Percentiles rank a stretch among this genome's conserved stretches.
phyloP scores from a whole-genome alignment of 2,888 invertebrate species.

The Alcis repandata region DNA sequence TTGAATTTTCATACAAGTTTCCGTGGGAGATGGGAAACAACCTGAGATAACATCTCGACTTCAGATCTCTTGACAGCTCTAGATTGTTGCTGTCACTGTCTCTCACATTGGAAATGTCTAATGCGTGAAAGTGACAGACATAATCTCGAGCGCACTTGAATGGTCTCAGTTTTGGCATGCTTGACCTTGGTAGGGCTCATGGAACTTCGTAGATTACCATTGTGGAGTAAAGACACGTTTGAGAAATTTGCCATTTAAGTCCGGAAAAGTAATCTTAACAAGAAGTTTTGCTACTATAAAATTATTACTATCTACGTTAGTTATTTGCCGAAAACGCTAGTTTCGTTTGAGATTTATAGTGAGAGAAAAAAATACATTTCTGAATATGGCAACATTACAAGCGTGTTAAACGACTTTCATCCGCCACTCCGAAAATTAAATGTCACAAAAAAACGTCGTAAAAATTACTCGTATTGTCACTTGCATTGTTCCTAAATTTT shows the following conservation, averaged over 20 bases:
- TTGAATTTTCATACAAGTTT: conserved; percentile 36
- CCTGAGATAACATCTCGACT: conserved; percentile 23
- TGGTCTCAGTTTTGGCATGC: conserved; percentile 16
- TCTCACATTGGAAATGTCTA: no score
- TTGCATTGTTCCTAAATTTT: no score
- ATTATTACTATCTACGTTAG: neutral
- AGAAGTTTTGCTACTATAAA: neutral
- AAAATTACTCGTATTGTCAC: no score
- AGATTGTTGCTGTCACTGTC: no score
- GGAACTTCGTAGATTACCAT: neutral
- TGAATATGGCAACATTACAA: no score
- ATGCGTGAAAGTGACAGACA: no score
- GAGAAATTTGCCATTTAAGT: neutral
- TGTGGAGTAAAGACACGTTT: neutral
- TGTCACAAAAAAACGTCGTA: no score
- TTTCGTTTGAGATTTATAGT: neutral
- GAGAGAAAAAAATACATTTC: no score
- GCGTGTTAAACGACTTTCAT: no score
- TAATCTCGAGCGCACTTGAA: no score
- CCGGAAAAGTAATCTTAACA: neutral
- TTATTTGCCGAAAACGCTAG: neutral
- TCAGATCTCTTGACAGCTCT: no score
- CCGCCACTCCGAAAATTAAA: neutral
- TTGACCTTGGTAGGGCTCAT: conserved; percentile 11
- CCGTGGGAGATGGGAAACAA: conserved; percentile 34